Base-by-base conservation (phyloP, 2,113 vertebrate genomes). In the Serinus canaria region DNA sequence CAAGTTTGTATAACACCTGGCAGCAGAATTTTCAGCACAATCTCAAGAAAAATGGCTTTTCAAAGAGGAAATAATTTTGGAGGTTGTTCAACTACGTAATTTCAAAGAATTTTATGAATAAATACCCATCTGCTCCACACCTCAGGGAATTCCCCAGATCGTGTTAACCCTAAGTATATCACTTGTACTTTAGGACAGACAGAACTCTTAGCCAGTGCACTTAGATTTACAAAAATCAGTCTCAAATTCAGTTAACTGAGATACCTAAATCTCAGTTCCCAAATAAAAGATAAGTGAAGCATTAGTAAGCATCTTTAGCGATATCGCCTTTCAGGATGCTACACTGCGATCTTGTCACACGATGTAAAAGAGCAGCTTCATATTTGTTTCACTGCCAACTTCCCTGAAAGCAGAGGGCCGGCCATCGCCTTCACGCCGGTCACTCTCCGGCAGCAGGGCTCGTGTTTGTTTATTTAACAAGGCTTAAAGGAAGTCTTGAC, bases 361-460 rank as follows among this genome's bases (percentile, higher is more conserved):
- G n/a, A 24, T 0, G 3, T 0, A 16, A 15, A 68, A 62, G 11
- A 28, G 24, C n/a, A 41, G 58, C 53, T 46, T 53, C 47, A 1
- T 41, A 11, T 27, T 67, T 24, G 25, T 37, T 28, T 10, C 6
- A 13, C 0, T 5, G 41, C 27, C 66, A 75, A 1, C 13, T 52
- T 37, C 56, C 52, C 64, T 22, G 55, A 16, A 19, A 58, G 78
- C 73, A 23, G 37, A 41, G 27, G 13, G 6, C 23, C 73, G 20
- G 47, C 20, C 59, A 10, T 0, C 8, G 41, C 47, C 56, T 52
- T 10, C 10, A 9, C 27, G 16, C 15, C 9, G 18, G 0, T 4
- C 35, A 5, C 46, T 31, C 55, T 9, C 1, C 1, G 11, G 27
- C 58, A 60, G 27, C 2, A 7, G 17, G 24, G 5, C 52, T 39